phyloP scores from a whole-genome alignment of 2,888 invertebrate genomes.

The Desoria tigrina region DNA sequence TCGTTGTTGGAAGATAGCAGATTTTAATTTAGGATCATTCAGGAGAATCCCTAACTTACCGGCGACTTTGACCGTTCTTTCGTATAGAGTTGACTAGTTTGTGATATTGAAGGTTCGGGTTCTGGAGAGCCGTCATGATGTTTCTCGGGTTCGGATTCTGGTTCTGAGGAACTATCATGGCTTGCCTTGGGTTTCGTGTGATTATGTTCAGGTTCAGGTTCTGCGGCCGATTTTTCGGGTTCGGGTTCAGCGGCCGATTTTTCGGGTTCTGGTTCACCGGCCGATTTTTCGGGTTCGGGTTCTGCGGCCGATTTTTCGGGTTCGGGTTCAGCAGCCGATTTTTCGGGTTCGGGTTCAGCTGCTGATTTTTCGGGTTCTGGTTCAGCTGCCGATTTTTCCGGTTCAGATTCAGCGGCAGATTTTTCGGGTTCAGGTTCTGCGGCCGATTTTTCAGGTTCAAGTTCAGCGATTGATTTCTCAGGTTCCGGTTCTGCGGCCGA shows the following conservation, averaged over 20 bases:
- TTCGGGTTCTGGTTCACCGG: slow-evolving; percentile 19
- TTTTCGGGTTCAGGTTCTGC: slow-evolving; percentile 58
- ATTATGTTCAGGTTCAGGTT: slow-evolving; percentile 20
- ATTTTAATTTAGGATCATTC: too few species aligned
- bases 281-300: slow-evolving; percentile 57
- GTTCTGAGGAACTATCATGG: slow-evolving; percentile 19
- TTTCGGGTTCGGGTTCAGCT: slow-evolving; percentile 56
- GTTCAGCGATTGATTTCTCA: slow-evolving; percentile 48
- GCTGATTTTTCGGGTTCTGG: slow-evolving; percentile 56
- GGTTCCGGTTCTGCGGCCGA: slow-evolving; percentile 6
- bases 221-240: neutral
- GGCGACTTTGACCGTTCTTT: neutral
- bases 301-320: slow-evolving; percentile 55
- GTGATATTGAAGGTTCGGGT: neutral
- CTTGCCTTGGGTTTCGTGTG: neutral
- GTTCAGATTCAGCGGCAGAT: slow-evolving; percentile 14
- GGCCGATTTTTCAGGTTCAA: slow-evolving; percentile 58
- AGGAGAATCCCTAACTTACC: neutral
- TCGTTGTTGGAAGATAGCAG: too few species aligned
- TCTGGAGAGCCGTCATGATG: neutral
- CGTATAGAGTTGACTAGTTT: neutral
- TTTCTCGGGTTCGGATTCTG: slow-evolving; percentile 16
- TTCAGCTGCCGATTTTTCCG: slow-evolving; percentile 42
- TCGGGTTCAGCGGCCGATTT: neutral
- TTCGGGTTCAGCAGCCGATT: slow-evolving; percentile 14